Base-by-base conservation (phyloP, 1,140 invertebrate species). In the Drosophila mauritiana region DNA sequence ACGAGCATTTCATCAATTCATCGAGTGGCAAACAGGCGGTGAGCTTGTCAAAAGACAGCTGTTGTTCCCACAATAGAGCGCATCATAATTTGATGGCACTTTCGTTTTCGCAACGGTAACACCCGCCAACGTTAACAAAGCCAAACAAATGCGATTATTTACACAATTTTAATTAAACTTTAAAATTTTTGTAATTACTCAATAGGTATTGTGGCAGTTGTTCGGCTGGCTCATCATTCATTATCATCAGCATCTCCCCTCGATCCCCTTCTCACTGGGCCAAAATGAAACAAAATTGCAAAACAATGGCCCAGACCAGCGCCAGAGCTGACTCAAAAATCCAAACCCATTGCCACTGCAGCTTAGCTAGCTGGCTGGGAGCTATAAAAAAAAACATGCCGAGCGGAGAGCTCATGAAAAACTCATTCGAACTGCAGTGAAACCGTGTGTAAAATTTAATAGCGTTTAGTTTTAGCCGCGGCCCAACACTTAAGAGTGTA, bases 81-180 rank as follows among this genome's bases (percentile, higher is more conserved):
- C 42, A 70, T 49, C 42, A 36, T 31, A 49, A 45, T 72, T 70
- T 64, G 48, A 77, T 69, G 53, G 48, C 74, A 77, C 74, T 77
- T 77, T 77, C 74, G 34, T 77, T 77, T 76, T 77, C 55, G 73
- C 53, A 67, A 57, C 20, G 52, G 37, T 17, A 64, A 68, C 61
- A 62, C 39, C 62, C 45, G 55, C 67, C 67, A 22, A 46, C 40
- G 39, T 25, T 58, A 75, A 58, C 73, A 75, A 74, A 67, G 64
- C 62, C 73, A 58, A 74, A 52, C 73, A 68, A 76, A 70, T 77
- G 37, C 73, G 62, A 77, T 77, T 77, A 77, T 77, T 69, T 77
- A 77, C 73, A 77, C 74, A 77, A 77, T 77, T 68, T 77, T 77
- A 77, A 77, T 77, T 77, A 77, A 77, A 77, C 74, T 68, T 69